Evolutionary conservation across 2,888 invertebrate species (phyloP).

Genomic region (Athalia cordata): DNA sequence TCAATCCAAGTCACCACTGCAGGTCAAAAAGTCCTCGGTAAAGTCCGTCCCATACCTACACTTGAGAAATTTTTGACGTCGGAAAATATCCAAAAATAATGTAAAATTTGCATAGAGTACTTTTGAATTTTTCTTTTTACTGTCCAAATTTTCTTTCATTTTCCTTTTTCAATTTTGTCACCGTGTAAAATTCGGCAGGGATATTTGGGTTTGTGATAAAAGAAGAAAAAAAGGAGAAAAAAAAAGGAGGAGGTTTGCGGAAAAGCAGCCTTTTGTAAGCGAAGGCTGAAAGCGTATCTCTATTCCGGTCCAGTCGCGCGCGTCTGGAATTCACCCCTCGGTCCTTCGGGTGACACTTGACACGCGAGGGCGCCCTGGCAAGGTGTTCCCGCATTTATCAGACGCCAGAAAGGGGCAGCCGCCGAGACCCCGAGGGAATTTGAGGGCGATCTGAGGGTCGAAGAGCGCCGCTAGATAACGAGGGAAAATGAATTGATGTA

Average conservation of each 20-base stretch:
- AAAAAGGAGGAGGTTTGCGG: background rate
- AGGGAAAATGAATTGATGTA: slow-evolving; percentile 37
- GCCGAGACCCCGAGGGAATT: slow-evolving; percentile 25
- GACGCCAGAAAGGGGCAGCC: slow-evolving; percentile 24
- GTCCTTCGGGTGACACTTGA: slow-evolving; percentile 54
- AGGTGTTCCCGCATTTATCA: slow-evolving; percentile 56
- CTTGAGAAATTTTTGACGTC: too few species aligned
- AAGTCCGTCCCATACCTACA: background rate
- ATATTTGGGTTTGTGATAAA: background rate
- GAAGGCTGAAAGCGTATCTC: slow-evolving; percentile 31
- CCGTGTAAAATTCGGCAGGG: too few species aligned
- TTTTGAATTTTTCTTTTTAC: too few species aligned
- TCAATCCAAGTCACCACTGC: slow-evolving; percentile 47
- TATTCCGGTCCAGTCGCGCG: slow-evolving; percentile 34
- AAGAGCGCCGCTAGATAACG: slow-evolving; percentile 42
- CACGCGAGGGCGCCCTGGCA: slow-evolving; percentile 53
- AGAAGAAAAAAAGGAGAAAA: background rate
- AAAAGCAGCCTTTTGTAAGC: background rate
- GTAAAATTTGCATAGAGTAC: too few species aligned
- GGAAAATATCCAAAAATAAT: too few species aligned
- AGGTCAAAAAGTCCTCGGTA: background rate
- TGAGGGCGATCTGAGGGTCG: slow-evolving; percentile 37
- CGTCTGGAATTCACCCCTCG: slow-evolving; percentile 39
- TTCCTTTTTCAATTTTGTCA: too few species aligned
- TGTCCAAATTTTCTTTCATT: too few species aligned